Evolutionary conservation across 2,888 invertebrate genomes (phyloP), one percentile per base, ranked within the genome.

Genomic region (Leistus spinibarbis): DNA sequence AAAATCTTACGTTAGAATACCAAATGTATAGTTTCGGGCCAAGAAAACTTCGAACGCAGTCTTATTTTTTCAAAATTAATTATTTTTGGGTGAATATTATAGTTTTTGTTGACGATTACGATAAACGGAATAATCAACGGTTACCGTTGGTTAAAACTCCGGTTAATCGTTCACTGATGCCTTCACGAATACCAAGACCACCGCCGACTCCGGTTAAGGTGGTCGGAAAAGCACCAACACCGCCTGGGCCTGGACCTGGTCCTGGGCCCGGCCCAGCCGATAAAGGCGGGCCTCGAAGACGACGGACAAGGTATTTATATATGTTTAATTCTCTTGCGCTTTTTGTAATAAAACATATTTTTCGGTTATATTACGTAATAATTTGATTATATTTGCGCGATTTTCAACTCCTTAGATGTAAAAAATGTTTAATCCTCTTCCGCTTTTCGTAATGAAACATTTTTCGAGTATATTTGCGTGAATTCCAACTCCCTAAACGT

Each of bases 221-320:
- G 68, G 79, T 81, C 3, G 24, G 24, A 9, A 83, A 82, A 77
- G 72, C 77, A 1, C 75, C 79, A 22, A 79, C 81, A 0, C 78
- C 78, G 0, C 75, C 79, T 3, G 79, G 22, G 0, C 75, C 79
- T 57, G 69, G 66, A 27, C 72, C 78, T 82, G 81, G 80, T 40
- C 57, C 3, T 9, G 20, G 22, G 17, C 22, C 63, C 2, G 20
- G 20, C 16, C 64, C 22, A 19, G 20, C 40, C 9, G 87, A 86
- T 76, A 87, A 87, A 78, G 85, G 84, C 57, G 86, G 88, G 56
- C 92, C 92, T 0, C 84, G 92, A 4, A 85, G 92, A n/a, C 86
- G 92, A 3, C 87, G 93, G 54, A 92, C 92, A 0, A 88, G 91
- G 89, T 89, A 81, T 76, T 63, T 73, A 17, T n/a, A n/a, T n/a